Percentiles rank a stretch among this genome's conserved stretches.
phyloP scores from a whole-genome alignment of 2,113 vertebrate species.

The Pituophis catenifer region DNA sequence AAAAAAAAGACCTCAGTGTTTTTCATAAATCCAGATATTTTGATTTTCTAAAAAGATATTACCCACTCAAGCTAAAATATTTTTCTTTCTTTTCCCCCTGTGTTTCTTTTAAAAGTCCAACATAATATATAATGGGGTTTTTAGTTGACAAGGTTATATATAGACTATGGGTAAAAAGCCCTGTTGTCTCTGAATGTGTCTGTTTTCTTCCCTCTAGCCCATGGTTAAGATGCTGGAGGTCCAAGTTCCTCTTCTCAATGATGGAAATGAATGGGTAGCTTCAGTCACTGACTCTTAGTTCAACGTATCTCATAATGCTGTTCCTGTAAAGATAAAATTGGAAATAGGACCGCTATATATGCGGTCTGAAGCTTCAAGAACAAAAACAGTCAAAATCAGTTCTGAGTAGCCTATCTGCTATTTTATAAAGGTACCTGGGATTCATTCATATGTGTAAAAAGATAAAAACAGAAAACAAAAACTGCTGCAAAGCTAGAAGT shows the following conservation, averaged over 20 bases:
- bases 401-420: not conserved
- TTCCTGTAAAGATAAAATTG: not conserved
- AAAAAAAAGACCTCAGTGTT: not conserved
- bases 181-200: not conserved
- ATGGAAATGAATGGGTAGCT: not conserved
- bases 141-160: not conserved
- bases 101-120: not conserved
- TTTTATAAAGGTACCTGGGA: not conserved
- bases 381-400: not conserved
- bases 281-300: not conserved
- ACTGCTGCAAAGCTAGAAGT: not conserved
- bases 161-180: not conserved
- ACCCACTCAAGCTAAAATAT: not conserved
- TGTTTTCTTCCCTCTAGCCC: not conserved
- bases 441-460: not conserved
- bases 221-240: not conserved
- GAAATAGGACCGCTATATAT: not conserved
- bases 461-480: not conserved
- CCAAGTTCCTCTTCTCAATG: not conserved
- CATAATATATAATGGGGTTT: not conserved
- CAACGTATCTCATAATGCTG: not conserved
- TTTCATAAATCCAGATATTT: constrained; percentile 22
- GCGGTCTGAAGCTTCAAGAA: not conserved
- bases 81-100: not conserved
- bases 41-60: not conserved